Evolutionary conservation across 2,797 vertebrate genomes (phyloP).

Genomic region (Myotis daubentonii): DNA sequence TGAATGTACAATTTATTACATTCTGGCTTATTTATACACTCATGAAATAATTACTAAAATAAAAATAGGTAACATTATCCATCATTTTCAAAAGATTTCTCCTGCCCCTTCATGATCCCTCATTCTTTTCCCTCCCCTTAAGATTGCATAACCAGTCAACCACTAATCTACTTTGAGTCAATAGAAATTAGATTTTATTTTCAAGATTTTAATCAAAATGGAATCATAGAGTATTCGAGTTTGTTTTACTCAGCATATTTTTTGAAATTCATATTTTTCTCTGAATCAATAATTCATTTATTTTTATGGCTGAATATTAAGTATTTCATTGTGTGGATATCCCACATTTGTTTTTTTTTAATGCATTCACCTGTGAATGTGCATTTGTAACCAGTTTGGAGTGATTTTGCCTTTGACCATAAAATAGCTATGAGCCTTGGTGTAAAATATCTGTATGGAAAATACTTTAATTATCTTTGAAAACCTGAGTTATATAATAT

Average conservation of each 20-base stretch:
- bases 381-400: neutral
- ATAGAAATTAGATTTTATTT: neutral
- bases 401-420: neutral
- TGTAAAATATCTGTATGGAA: neutral
- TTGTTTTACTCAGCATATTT: neutral
- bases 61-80: neutral
- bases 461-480: neutral
- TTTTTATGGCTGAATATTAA: neutral
- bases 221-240: neutral
- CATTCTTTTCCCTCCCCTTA: neutral
- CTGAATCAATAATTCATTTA: neutral
- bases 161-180: neutral
- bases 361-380: neutral
- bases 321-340: neutral
- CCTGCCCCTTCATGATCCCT: neutral
- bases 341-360: neutral
- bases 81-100: neutral
- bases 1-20: neutral
- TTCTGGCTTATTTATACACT: neutral
- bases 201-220: neutral
- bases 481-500: neutral
- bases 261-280: neutral
- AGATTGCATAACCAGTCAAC: neutral
- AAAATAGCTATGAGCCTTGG: neutral
- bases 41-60: neutral